A percentile compares a stretch with the other conserved stretches of the same genome.
Evolutionary conservation across 2,113 vertebrate genomes (phyloP).

Genomic region (Dipodomys ordii): DNA sequence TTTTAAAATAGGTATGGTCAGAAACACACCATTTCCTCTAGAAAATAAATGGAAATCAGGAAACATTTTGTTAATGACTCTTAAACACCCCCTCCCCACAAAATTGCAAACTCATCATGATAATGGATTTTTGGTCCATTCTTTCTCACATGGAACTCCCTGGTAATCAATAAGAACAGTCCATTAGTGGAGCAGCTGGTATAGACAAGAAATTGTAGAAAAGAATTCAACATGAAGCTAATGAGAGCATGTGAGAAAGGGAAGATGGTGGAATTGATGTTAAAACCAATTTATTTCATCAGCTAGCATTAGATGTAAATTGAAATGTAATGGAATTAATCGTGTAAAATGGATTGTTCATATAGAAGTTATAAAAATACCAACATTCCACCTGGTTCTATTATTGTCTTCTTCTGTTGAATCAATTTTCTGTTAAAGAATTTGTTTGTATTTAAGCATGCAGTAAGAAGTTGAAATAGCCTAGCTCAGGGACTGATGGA

Average conservation of each 20-base stretch:
- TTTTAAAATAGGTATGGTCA: neutral
- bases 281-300: constrained; percentile 82
- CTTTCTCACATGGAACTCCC: constrained; percentile 52
- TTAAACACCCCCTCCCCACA: neutral
- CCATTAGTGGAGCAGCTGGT: constrained; percentile 15
- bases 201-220: constrained; percentile 63
- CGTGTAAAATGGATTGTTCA: constrained; percentile 70
- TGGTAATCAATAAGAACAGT: constrained; percentile 32
- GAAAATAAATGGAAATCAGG: constrained; percentile 54
- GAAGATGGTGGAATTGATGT: constrained; percentile 70
- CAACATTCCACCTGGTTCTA: neutral
- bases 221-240: constrained; percentile 73
- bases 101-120: constrained; percentile 6
- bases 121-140: neutral
- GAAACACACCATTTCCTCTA: neutral
- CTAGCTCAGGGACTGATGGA: neutral
- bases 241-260: constrained; percentile 59
- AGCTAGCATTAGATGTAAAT: constrained; percentile 76
- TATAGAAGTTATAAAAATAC: constrained; percentile 75
- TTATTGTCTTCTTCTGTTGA: neutral
- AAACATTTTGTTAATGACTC: neutral
- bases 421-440: constrained; percentile 51
- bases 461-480: neutral
- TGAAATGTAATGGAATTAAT: constrained; percentile 66
- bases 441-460: constrained; percentile 44